Evolutionary conservation across 2,888 invertebrate genomes (phyloP), one percentile per base, ranked within the genome.

Genomic region (Eurytoma adleriae): DNA sequence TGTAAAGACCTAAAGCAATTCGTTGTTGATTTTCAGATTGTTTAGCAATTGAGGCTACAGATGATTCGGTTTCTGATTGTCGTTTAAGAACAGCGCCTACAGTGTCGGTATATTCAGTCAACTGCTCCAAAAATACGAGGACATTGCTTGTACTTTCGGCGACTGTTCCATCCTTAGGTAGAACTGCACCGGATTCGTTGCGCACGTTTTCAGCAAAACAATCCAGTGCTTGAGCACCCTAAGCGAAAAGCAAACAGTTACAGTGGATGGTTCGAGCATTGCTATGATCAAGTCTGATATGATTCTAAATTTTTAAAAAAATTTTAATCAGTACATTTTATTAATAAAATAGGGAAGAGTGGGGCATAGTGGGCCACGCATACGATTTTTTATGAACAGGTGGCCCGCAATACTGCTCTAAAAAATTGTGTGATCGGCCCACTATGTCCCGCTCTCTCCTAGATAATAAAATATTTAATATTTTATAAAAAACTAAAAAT

Each of bases 141-240:
- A 98, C 97, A 88, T 98, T 98, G 82, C 96, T 97, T 0, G 98
- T 98, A 80, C 98, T 92, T 91, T 99, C 98, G 89, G 99, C 99
- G 52, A 99, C 99, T 0, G 99, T 99, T 80, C 99, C 99, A 92
- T 99, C 99, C 89, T 95, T 96, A 0, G 99, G 98, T 87, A 99
- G 94, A 86, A 95, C 95, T 79, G 95, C 94, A 83, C 95, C 95
- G 68, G 93, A 92, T 89, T 97, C 97, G 30, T 93, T 93, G 82
- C 96, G 93, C 50, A 98, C 94, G 80, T 96, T 96, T 87, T 98
- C 98, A 80, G 97, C 94, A 91, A 98, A 98, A 88, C 98, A 98
- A 89, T 98, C 98, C 85, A 98, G 91, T 12, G 97, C 96, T 90
- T 96, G 96, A 54, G 96, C 94, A 78, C 97, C 98, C 97, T 97